These are phyloP conservation scores for Drosophila monieri DNA, from an alignment of 2,888 invertebrate species.

Conservation along the genomic window DNA sequence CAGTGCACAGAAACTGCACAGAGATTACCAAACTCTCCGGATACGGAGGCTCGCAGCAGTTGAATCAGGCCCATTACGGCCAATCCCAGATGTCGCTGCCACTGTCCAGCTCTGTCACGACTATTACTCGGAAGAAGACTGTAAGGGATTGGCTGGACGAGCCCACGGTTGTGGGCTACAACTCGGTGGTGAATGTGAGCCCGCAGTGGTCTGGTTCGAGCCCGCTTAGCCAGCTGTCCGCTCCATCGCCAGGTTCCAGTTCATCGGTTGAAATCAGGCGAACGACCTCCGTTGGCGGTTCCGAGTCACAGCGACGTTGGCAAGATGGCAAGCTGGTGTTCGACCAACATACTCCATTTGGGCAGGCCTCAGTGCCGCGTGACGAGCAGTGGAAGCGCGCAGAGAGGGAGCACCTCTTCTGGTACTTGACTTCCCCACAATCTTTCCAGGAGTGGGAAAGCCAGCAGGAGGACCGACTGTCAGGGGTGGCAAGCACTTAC, in stretches of 20 bases:
- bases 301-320: slow-evolving; percentile 79
- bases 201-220: slow-evolving; percentile 25
- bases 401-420: slow-evolving; percentile 82
- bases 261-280: slow-evolving; percentile 74
- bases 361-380: slow-evolving; percentile 66
- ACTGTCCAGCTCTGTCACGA: slow-evolving; percentile 54
- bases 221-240: slow-evolving; percentile 47
- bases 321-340: slow-evolving; percentile 80
- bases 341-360: slow-evolving; percentile 78
- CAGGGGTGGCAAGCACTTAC: slow-evolving; percentile 74
- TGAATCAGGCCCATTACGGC: slow-evolving; percentile 33
- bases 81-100: slow-evolving; percentile 21
- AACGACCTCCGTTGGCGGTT: slow-evolving; percentile 73
- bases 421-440: slow-evolving; percentile 75
- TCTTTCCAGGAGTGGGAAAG: slow-evolving; percentile 80
- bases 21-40: slow-evolving; percentile 69
- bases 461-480: slow-evolving; percentile 81
- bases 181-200: slow-evolving; percentile 75
- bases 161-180: slow-evolving; percentile 77
- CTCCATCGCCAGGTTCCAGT: slow-evolving; percentile 32
- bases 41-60: slow-evolving; percentile 52
- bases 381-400: slow-evolving; percentile 82
- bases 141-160: slow-evolving; percentile 81
- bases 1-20: slow-evolving; percentile 82
- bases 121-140: slow-evolving; percentile 57